These are phyloP conservation scores for Colletes collaris DNA, from an alignment of 2,888 invertebrate genomes.

Conservation along the genomic window DNA sequence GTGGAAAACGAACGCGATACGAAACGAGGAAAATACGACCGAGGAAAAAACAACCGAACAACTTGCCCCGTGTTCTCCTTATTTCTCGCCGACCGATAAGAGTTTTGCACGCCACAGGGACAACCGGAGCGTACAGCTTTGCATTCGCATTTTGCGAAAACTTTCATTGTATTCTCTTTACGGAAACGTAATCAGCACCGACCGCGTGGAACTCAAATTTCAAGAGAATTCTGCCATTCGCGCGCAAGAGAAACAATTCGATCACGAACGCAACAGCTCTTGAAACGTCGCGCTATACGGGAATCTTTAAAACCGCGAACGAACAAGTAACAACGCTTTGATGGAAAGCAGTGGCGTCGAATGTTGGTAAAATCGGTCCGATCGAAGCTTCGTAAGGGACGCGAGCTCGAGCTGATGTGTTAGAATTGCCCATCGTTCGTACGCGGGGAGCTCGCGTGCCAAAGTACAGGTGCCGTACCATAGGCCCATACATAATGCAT, in stretches of 20 bases:
- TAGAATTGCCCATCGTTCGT: constrained; percentile 58
- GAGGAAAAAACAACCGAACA: neutral
- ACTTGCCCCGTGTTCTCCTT: neutral
- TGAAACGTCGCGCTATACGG: neutral
- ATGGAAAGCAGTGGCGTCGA: neutral
- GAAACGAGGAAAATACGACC: neutral
- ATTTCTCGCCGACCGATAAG: constrained; percentile 1
- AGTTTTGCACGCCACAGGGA: neutral
- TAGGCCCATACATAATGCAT: constrained; percentile 80
- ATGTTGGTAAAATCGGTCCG: constrained; percentile 25
- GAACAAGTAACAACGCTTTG: neutral
- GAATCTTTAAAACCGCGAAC: neutral
- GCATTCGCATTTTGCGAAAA: neutral
- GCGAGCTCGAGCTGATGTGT: constrained; percentile 69
- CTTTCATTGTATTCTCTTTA: neutral
- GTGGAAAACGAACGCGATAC: neutral
- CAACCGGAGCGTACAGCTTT: neutral
- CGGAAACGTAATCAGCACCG: neutral
- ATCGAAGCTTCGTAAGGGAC: constrained; percentile 61
- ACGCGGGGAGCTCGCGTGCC: constrained; percentile 75
- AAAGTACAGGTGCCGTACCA: constrained; percentile 74
- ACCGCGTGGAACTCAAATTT: neutral
- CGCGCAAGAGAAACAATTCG: no score
- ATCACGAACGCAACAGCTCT: no score
- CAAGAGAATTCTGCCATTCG: no score